Percentiles rank a stretch among this genome's conserved stretches.
phyloP scores from a whole-genome alignment of 2,797 vertebrate genomes.

The Eremophila alpestris region DNA sequence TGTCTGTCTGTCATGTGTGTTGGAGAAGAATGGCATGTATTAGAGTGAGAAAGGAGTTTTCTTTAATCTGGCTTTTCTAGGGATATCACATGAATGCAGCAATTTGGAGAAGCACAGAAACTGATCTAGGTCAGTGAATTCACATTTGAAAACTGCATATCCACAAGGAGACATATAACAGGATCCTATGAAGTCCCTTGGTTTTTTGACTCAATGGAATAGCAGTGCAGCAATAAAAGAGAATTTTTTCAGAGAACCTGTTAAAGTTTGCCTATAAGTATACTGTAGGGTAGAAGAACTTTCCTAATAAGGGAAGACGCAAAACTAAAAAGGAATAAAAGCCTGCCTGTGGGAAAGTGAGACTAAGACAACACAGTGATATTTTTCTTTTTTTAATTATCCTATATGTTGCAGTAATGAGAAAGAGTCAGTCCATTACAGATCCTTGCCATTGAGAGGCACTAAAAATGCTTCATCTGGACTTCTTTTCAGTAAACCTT shows the following conservation, averaged over 20 bases:
- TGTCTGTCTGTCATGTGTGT: not conserved
- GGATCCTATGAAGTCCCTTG: not conserved
- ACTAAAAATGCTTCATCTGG: constrained; percentile 55
- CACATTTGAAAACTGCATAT: not conserved
- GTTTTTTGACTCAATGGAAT: not conserved
- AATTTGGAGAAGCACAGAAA: not conserved
- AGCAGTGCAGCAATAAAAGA: not conserved
- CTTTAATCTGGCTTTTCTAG: not conserved
- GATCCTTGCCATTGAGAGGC: not conserved
- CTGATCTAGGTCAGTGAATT: not conserved
- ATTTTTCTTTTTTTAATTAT: not conserved
- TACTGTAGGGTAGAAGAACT: not conserved
- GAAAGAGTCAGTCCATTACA: not conserved
- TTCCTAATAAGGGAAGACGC: not conserved
- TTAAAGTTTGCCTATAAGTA: not conserved
- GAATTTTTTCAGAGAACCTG: not conserved
- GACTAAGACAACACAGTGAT: not conserved
- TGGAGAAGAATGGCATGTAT: not conserved
- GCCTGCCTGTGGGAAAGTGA: not conserved
- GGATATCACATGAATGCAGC: fast-evolving
- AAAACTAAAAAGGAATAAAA: not conserved
- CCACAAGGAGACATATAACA: not conserved
- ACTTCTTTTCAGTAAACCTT: constrained; percentile 65
- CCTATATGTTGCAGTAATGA: not conserved
- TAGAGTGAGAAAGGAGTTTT: not conserved